Evolutionary conservation across 2,797 vertebrate genomes (phyloP), one percentile per base, ranked within the genome.

Genomic region (Podarcis siculus): DNA sequence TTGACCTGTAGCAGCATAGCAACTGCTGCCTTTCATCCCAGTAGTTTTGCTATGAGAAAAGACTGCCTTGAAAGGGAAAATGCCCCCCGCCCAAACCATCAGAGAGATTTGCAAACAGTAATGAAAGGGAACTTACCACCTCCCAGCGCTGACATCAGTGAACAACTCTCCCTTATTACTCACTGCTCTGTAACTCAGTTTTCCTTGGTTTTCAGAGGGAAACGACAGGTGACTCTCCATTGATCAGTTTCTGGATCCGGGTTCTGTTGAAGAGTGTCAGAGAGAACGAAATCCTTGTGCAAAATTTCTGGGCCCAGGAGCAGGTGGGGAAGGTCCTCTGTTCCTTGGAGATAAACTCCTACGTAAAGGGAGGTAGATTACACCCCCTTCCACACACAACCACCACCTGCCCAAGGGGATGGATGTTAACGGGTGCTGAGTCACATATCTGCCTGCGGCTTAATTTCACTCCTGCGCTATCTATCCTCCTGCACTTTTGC

Each of bases 241-340:
- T 19, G 19, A 19, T 32, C 30, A 21, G 77, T 79, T 79, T 55
- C 30, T 58, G 19, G 8, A 32, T n/a, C n/a, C 45, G 55, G 7
- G n/a, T 72, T 89, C 72, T 64, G 82, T 86, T 6, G 21, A 45
- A 87, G 85, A 67, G 72, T 58, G 58, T 67, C 77, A 21, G 3
- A 19, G 71, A 84, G 75, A 75, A 19, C 15, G 32, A 45, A 32
- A 19, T 79, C 13, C 67, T 90, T 27, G 17, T 5, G 30, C 39
- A 58, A 49, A 92, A 88, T 89, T 78, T 92, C 35, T 89, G 79
- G 32, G 79, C 37, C 85, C 72, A 90, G 27, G n/a, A 76, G 25
- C 73, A 32, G n/a, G 17, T 21, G 19, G 79, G 58, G 87, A 91
- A 90, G 79, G 13, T 61, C 86, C 67, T 79, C 30, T 55, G 15